A percentile compares a stretch with the other conserved stretches of the same genome.
phyloP scores from a whole-genome alignment of 2,888 invertebrate genomes.

The Andrena praecox region DNA sequence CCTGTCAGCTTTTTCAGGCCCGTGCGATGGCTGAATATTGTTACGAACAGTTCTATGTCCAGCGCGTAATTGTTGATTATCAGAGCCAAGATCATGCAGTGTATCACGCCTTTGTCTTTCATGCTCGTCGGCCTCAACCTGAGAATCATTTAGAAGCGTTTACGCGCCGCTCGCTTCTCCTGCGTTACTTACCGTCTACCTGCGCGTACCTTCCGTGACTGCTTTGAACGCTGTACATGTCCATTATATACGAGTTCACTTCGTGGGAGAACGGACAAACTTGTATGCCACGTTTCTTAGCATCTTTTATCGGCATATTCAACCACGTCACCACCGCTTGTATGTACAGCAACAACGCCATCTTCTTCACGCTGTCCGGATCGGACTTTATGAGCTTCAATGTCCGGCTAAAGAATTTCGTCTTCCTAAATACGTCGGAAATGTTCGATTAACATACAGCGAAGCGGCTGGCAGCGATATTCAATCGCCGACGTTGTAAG shows the following conservation, averaged over 20 bases:
- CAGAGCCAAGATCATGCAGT: slow-evolving; percentile 79
- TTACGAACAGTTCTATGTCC: slow-evolving; percentile 77
- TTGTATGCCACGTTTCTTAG: slow-evolving; percentile 67
- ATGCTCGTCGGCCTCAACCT: slow-evolving; percentile 78
- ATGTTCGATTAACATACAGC: slow-evolving; percentile 1
- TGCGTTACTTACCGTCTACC: not conserved
- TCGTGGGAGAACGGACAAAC: slow-evolving; percentile 73
- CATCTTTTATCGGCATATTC: slow-evolving; percentile 72
- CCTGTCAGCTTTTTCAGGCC: slow-evolving; percentile 77
- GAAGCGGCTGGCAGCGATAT: not conserved
- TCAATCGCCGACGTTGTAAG: not conserved
- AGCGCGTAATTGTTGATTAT: slow-evolving; percentile 76
- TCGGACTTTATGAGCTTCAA: slow-evolving; percentile 61
- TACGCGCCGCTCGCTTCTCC: not conserved
- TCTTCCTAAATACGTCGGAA: slow-evolving; percentile 60
- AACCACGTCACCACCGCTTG: slow-evolving; percentile 77
- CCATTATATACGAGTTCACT: slow-evolving; percentile 72
- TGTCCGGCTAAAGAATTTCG: slow-evolving; percentile 71
- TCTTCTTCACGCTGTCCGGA: slow-evolving; percentile 69
- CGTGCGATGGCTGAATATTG: slow-evolving; percentile 68
- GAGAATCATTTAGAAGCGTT: slow-evolving; percentile 50
- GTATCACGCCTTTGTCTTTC: slow-evolving; percentile 80
- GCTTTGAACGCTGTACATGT: slow-evolving; percentile 76
- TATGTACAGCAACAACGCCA: slow-evolving; percentile 78
- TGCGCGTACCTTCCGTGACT: slow-evolving; percentile 75